phyloP scores from a whole-genome alignment of 1,140 invertebrate species.

The Drosophila elegans region DNA sequence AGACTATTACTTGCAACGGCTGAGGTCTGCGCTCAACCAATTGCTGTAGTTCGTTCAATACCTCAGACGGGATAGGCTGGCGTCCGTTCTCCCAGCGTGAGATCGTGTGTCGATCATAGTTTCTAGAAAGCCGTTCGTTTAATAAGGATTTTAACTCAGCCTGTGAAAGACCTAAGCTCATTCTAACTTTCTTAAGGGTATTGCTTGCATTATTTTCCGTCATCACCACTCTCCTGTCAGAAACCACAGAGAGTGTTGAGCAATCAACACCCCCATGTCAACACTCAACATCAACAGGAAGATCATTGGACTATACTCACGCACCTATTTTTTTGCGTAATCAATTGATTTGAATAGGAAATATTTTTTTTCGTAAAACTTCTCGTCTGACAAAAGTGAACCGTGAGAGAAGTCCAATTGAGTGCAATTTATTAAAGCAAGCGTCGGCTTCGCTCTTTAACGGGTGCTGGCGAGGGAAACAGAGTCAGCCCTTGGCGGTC shows the following conservation, averaged over 20 bases:
- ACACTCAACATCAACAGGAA: slow-evolving; percentile 1
- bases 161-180: slow-evolving; percentile 1
- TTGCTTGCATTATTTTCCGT: slow-evolving; percentile 1
- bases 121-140: slow-evolving; percentile 1
- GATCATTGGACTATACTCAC: slow-evolving; percentile 1
- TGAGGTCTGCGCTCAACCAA: neutral
- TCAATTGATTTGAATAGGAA: neutral
- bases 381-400: neutral
- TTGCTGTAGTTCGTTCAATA: slow-evolving; percentile 1
- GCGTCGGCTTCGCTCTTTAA: neutral
- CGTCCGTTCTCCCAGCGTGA: slow-evolving; percentile 1
- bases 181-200: slow-evolving; percentile 1
- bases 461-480: neutral
- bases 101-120: slow-evolving; percentile 1
- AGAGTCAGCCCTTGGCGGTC: neutral
- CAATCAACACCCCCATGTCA: neutral
- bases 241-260: slow-evolving; percentile 1
- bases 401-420: neutral
- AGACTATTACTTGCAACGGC: slow-evolving; percentile 1
- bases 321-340: slow-evolving; percentile 1
- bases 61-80: slow-evolving; percentile 1
- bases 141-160: slow-evolving; percentile 1
- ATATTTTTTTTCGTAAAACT: neutral
- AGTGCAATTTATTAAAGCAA: neutral
- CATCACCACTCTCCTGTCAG: slow-evolving; percentile 1